A percentile compares a stretch with the other conserved stretches of the same genome.
These are phyloP conservation scores for Leptinotarsa defecta DNA, from an alignment of 1,140 invertebrate genomes.

Conservation along the genomic window DNA sequence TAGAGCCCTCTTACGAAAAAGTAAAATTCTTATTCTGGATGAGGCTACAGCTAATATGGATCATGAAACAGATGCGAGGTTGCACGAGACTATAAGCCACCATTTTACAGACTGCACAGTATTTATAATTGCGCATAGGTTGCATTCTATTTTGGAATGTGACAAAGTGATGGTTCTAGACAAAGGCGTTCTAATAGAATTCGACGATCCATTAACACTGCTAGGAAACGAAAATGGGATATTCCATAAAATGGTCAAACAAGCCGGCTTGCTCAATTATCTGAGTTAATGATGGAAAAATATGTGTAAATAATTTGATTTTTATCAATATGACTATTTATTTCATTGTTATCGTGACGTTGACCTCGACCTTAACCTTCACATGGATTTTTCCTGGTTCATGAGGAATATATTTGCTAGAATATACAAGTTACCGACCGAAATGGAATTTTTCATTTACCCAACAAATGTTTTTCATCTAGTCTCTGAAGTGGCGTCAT, in stretches of 20 bases:
- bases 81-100: constrained; percentile 68
- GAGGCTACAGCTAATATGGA: constrained; percentile 76
- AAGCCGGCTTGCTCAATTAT: constrained; percentile 53
- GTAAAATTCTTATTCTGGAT: constrained; percentile 78
- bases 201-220: constrained; percentile 71
- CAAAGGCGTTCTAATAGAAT: constrained; percentile 68
- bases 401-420: no score
- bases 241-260: constrained; percentile 69
- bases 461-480: no score
- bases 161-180: constrained; percentile 76
- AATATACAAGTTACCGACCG: no score
- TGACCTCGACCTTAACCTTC: no score
- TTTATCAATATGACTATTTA: no score
- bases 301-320: no score
- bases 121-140: constrained; percentile 79
- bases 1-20: constrained; percentile 72
- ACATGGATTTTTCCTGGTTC: no score
- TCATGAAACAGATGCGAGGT: constrained; percentile 71
- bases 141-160: constrained; percentile 83
- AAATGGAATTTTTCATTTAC: no score
- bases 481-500: no score
- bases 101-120: constrained; percentile 76
- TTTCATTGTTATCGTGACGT: no score
- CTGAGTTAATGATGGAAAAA: constrained; percentile 8
- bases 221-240: constrained; percentile 65